Base-by-base conservation (phyloP, 2,888 invertebrate genomes). In the Actias luna region DNA sequence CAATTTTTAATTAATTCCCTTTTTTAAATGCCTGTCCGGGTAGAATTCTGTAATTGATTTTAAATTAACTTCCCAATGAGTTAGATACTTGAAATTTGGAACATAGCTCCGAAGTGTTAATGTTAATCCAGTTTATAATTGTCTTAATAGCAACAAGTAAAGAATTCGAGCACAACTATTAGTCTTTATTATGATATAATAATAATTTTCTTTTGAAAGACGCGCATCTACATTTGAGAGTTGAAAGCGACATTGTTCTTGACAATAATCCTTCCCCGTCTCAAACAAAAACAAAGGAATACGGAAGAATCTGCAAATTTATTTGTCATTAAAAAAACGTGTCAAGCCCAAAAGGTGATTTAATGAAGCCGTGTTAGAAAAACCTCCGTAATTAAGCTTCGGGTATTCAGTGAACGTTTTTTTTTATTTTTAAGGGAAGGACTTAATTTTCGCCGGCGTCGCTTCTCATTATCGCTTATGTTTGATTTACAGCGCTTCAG, bases 401-500 rank as follows among this genome's bases (percentile, higher is more conserved):
- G 68, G 74, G 63, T 76, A 77, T 76, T 77, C 74, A 66, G 66
- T 60, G 65, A 65, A 65, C 70, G 74, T 71, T 64, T 66, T 65
- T 63, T 50, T 55, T 55, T 25, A 25, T n/a, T n/a, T n/a, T 33
- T 33, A 8, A 25, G n/a, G n/a, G 14, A 0, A 29, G n/a, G 64
- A 65, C 71, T 72, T 73, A 74, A 77, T 78, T 78, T 82, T 79
- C 70, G 75, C 78, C 69, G 73, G 69, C 76, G 76, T 77, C 75
- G 79, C 75, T 75, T 77, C 80, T 80, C 80, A 80, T 82, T 83
- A 83, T 77, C 71, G 73, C 74, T 73, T 73, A 70, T 73, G 70
- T 75, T 65, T 76, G 75, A 75, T 76, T 76, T 76, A 76, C 71
- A 67, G 69, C 65, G 58, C 64, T 66, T 67, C 71, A 67, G 69